Conservation (phyloP, 2,113 vertebrate genomes). For the Agapornis roseicollis region DNA sequence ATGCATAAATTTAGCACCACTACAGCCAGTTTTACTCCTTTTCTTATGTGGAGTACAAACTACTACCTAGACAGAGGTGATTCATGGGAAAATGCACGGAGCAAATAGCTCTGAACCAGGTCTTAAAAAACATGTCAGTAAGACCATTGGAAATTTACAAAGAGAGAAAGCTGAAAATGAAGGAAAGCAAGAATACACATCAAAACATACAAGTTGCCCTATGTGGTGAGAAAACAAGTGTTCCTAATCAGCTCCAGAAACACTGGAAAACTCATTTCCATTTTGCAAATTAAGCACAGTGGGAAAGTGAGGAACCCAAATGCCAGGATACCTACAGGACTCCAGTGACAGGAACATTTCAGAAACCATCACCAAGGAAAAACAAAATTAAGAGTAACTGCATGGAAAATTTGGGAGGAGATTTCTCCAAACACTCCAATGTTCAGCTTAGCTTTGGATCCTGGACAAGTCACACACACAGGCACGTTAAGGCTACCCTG, state of each 20-base stretch:
- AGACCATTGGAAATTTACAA: not conserved
- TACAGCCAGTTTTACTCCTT: not conserved
- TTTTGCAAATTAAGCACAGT: not conserved
- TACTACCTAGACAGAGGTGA: not conserved
- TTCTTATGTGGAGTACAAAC: not conserved
- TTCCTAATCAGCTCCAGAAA: conserved; percentile 1
- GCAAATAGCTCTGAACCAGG: not conserved
- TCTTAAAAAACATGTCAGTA: not conserved
- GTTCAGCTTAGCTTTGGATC: not conserved
- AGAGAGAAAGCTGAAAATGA: not conserved
- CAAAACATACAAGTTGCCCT: not conserved
- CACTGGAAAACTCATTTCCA: not conserved
- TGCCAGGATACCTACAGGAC: not conserved
- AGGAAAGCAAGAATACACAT: not conserved
- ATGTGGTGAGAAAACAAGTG: not conserved
- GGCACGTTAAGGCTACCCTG: not conserved
- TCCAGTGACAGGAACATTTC: not conserved
- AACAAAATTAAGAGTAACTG: not conserved
- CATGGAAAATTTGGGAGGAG: not conserved
- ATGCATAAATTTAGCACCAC: not conserved
- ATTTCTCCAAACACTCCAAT: not conserved
- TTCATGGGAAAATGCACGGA: not conserved
- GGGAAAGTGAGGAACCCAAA: not conserved
- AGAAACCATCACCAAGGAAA: not conserved
- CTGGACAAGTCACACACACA: not conserved